Evolutionary conservation across 2,113 vertebrate genomes (phyloP).

Genomic region (Otocyon megalotis): DNA sequence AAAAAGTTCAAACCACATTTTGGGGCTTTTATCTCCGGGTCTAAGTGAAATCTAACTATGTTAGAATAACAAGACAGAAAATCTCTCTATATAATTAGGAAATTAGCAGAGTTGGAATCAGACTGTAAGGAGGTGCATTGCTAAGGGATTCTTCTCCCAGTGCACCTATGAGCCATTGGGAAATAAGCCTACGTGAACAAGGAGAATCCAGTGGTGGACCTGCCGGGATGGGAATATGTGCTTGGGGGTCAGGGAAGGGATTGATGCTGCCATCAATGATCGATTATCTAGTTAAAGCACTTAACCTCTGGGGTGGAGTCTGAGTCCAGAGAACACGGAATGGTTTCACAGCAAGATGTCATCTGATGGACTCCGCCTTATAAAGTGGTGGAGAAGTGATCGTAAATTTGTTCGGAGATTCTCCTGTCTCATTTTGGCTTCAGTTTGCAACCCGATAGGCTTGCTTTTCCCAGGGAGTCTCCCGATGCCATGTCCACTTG

Average conservation of each 20-base stretch:
- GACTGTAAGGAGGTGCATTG: neutral
- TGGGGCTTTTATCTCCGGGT: conserved; percentile 20
- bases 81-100: conserved; percentile 84
- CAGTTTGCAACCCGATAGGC: conserved; percentile 64
- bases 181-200: neutral
- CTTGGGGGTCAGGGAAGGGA: neutral
- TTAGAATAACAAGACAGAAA: conserved; percentile 81
- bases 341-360: conserved; percentile 78
- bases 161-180: neutral
- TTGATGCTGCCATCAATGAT: neutral
- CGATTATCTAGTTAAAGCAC: conserved; percentile 65
- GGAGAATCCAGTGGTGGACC: conserved; percentile 8
- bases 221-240: neutral
- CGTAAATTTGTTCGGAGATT: conserved; percentile 68
- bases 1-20: conserved; percentile 58
- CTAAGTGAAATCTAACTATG: conserved; percentile 79
- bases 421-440: conserved; percentile 68
- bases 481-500: conserved; percentile 23
- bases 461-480: conserved; percentile 66
- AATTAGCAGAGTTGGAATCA: conserved; percentile 75
- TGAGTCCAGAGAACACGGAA: conserved; percentile 76
- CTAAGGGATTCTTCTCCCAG: conserved; percentile 15
- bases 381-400: conserved; percentile 73
- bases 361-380: conserved; percentile 69
- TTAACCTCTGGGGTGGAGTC: conserved; percentile 77